Base-by-base conservation (phyloP, 2,797 vertebrate genomes). In the Danio jaintianensis region DNA sequence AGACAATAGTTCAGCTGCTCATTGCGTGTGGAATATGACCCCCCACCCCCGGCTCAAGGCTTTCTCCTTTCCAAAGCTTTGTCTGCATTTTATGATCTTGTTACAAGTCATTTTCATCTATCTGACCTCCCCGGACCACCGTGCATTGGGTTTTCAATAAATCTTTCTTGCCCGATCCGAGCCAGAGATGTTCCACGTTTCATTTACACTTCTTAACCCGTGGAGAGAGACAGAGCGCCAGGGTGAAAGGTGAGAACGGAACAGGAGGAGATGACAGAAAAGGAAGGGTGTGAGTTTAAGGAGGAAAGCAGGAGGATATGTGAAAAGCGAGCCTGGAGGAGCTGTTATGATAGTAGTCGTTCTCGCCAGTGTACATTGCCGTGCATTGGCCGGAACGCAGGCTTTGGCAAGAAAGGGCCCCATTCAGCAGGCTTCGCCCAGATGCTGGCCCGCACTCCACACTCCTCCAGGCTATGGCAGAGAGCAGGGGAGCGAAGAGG, bases 361-460 rank as follows among this genome's bases (percentile, higher is more conserved):
- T 83, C 6, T 71, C 61, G 59, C 83, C 66, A 73, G 70, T 29
- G n/a, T 18, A 6, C 40, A 48, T 64, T 63, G 69, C 84, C 75
- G 87, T 83, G 84, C n/a, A 86, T 87, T 92, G 88, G 18, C 87
- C 90, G 90, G 87, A 92, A 87, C 91, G 87, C 89, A 91, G 88
- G 90, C 71, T 84, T 81, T 82, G 55, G 74, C 61, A 91, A 93
- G 90, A 93, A 93, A 89, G 90, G 88, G 88, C 77, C 84, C 91
- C 81, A 92, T 94, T 93, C 88, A 94, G 89, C 88, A 92, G 91
- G 81, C 92, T 90, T 87, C 72, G 87, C 91, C 91, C 92, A 94
- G 92, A 94, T 94, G 93, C 92, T 91, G 69, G 11, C 86, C 81
- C 86, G 86, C 89, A 81, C 58, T 69, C 73, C 66, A 91, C 85